These are phyloP conservation scores for Drosophila histrio DNA, from an alignment of 2,888 invertebrate species.

Conservation along the genomic window DNA sequence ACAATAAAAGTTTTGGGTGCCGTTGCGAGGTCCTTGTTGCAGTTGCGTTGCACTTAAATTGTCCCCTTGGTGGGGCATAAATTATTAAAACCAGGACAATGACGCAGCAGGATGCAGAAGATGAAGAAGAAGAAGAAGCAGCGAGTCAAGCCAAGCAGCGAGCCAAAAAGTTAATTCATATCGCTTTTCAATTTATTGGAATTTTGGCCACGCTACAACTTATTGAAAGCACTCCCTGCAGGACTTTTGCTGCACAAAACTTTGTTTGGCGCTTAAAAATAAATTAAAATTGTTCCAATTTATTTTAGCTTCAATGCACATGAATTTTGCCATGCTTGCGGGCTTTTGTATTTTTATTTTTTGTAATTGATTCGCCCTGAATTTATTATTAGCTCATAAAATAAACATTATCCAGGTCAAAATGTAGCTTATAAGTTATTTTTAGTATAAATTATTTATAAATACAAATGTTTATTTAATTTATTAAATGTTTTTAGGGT, in stretches of 20 bases:
- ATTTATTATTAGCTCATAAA: conserved; percentile 1
- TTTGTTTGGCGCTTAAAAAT: conserved; percentile 47
- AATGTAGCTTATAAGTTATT: neutral
- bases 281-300: conserved; percentile 69
- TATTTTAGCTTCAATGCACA: conserved; percentile 33
- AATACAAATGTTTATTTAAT: too few species aligned
- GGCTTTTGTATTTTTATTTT: neutral
- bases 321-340: conserved; percentile 25
- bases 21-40: conserved; percentile 43
- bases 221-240: conserved; percentile 48
- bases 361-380: conserved; percentile 11
- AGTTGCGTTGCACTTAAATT: conserved; percentile 63
- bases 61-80: conserved; percentile 67
- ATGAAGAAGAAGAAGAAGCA: conserved; percentile 5
- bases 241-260: conserved; percentile 23
- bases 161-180: conserved; percentile 76
- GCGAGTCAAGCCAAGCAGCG: conserved; percentile 2
- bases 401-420: neutral
- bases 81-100: conserved; percentile 71
- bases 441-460: neutral
- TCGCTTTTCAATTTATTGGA: conserved; percentile 75
- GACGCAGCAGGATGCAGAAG: conserved; percentile 32
- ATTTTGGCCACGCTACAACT: conserved; percentile 41
- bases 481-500: neutral
- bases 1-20: conserved; percentile 53